Base-by-base conservation (phyloP, 1,140 invertebrate species). In the Campoletis sonorensis region DNA sequence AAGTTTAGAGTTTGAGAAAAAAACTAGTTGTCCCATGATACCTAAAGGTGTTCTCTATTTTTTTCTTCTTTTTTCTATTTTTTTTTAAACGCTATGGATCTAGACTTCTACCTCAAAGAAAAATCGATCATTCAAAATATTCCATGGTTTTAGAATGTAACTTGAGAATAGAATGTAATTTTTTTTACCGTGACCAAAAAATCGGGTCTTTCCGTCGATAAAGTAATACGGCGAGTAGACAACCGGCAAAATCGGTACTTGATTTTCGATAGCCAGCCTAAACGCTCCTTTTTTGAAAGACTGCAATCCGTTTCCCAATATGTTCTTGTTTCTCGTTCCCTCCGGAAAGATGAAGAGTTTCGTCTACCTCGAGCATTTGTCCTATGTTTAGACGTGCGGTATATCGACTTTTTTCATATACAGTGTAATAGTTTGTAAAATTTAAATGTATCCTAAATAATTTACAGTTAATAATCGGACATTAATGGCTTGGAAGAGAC, bases 241-340 rank as follows among this genome's bases (percentile, higher is more conserved):
- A 64, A 96, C 92, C 37, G 96, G 96, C 54, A 96, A 89, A 73
- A 96, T 94, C 7, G 95, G 95, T 18, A 95, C 92, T 92, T 96
- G 94, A 58, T 94, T 93, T 40, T 94, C 92, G 37, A 96, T 93
- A 10, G 96, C 96, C 79, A 96, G 93, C 86, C 95, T 94, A 90
- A 97, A 97, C 2, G 95, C 96, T 4, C 96, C 96, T 88, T 95
- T 96, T 85, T 96, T 96, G 84, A 95, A 95, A 5, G 93, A 92
- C 21, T 93, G 86, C 21, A 92, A 75, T 27, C 88, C 92, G 54
- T 92, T 89, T 40, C 89, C 85, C 83, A 92, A 90, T 51, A 86
- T 79, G 18, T 76, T 33, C 45, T 83, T 79, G 54, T 86, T 85
- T 37, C 84, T 80, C 30, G 86, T 85, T n/a, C 82, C 84, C 88